These are phyloP conservation scores for Odontocerum albicorne DNA, from an alignment of 2,888 invertebrate genomes.

Conservation along the genomic window DNA sequence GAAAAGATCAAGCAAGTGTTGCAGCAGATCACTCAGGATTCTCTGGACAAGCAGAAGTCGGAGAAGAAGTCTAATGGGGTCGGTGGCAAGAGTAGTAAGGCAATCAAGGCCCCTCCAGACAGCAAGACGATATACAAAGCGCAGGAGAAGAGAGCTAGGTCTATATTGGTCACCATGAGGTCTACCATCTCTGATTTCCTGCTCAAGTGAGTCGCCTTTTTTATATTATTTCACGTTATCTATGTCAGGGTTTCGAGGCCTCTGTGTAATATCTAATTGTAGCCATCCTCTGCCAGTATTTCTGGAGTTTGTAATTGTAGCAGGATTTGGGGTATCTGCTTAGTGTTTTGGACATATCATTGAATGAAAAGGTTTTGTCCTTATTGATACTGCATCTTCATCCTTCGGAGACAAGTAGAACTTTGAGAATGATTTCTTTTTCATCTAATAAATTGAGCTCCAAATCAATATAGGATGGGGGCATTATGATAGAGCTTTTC, in stretches of 20 bases:
- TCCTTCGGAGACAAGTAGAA: no score
- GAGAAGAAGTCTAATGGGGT: conserved; percentile 41
- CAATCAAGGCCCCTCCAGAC: conserved; percentile 46
- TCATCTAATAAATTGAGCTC: no score
- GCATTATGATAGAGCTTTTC: no score
- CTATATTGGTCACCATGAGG: conserved; percentile 74
- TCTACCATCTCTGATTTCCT: conserved; percentile 78
- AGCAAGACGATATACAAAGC: conserved; percentile 58
- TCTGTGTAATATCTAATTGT: no score
- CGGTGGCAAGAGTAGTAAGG: conserved; percentile 38
- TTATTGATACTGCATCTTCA: no score
- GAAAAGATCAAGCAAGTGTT: conserved; percentile 71
- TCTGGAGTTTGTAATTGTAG: no score
- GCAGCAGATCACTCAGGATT: conserved; percentile 66
- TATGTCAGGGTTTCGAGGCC: background rate
- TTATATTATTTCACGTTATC: background rate
- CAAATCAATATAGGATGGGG: no score
- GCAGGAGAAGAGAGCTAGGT: conserved; percentile 67
- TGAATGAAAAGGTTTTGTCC: no score
- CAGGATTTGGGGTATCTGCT: no score
- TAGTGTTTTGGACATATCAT: no score
- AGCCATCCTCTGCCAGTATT: no score
- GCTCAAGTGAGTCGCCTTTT: conserved; percentile 48
- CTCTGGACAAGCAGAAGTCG: conserved; percentile 50
- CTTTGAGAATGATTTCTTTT: no score